Evolutionary conservation across 2,888 invertebrate genomes (phyloP), one percentile per base, ranked within the genome.

Genomic region (Coleophora deauratella): DNA sequence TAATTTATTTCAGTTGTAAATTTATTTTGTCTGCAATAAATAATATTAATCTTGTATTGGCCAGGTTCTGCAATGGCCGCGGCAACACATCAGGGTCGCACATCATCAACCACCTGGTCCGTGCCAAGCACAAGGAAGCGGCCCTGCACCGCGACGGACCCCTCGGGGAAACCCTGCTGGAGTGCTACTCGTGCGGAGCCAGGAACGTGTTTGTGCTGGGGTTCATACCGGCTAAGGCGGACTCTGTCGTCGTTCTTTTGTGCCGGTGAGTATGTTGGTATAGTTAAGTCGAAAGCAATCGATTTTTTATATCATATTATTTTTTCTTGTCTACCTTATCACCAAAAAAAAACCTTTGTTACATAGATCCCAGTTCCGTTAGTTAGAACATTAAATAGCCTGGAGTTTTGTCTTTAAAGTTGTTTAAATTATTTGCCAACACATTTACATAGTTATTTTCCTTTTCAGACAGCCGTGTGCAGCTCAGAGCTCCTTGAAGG

Each of bases 111-210:
- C 99, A 99, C 82, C 87, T 99, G 69, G 99, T 99, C 47, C 89
- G 99, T 50, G 98, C 99, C n/a, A 98, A 98, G 76, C 98, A 99
- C 72, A 99, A 99, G 88, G 99, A 99, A 84, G 98, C 99, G 0
- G 98, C 98, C 0, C 87, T 99, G 36, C 99, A 99, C 70, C 90
- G 95, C 59, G 99, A 99, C 73, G 99, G 99, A 0, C 98, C 99
- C 1, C 88, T 99, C 1, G 99, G 99, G 6, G 99, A 99, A 79
- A 99, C 99, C 0, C 91, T 99, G 38, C 85, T 99, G 45, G 99
- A 99, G 74, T 99, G 99, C 73, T 99, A 99, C 81, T 97, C 98
- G 33, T 99, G 99, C 76, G 99, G 98, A 12, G 97, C 97, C 36
- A 90, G 97, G 41, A 99, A 99, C 80, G 98, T 99, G 0, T 99